Evolutionary conservation across 2,797 vertebrate genomes (phyloP).

Genomic region (Denticeps clupeoides): DNA sequence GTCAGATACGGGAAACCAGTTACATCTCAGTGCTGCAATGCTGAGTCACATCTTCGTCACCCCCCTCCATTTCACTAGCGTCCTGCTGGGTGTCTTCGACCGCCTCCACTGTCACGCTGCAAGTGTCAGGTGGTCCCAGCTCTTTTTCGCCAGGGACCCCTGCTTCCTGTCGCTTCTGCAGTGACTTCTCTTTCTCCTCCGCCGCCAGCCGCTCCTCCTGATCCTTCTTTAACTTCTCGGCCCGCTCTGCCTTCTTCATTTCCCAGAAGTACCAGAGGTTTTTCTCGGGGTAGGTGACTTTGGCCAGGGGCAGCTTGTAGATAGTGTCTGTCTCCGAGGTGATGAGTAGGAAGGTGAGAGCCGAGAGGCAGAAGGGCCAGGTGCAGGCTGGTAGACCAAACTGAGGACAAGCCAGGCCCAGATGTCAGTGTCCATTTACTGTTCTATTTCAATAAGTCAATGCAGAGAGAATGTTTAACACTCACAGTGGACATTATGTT

Average conservation of each 20-base stretch:
- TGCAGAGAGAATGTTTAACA: constrained; percentile 1
- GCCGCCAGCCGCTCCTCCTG: constrained; percentile 5
- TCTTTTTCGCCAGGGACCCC: no score
- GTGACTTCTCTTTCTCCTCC: constrained; percentile 2
- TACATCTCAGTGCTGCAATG: no score
- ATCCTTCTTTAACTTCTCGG: constrained; percentile 32
- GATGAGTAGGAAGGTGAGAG: constrained; percentile 80
- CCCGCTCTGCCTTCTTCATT: constrained; percentile 52
- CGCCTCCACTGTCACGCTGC: constrained; percentile 22
- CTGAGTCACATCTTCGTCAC: no score
- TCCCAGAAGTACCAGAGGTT: constrained; percentile 71
- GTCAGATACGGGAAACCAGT: no score
- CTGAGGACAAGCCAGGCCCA: constrained; percentile 49
- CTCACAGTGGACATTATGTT: constrained; percentile 78
- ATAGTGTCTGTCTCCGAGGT: constrained; percentile 66
- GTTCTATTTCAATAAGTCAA: not conserved
- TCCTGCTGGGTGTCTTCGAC: not conserved
- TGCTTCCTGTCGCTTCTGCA: constrained; percentile 20
- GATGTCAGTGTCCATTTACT: not conserved
- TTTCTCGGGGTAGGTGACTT: constrained; percentile 87
- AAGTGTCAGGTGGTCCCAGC: constrained; percentile 23
- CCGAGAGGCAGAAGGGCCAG: constrained; percentile 89
- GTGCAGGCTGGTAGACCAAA: constrained; percentile 82
- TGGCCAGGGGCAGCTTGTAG: constrained; percentile 76
- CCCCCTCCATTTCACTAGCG: not conserved